A percentile compares a stretch with the other conserved stretches of the same genome.
Evolutionary conservation across 2,888 invertebrate genomes (phyloP).

Genomic region (Hirtodrosophila histrioides): DNA sequence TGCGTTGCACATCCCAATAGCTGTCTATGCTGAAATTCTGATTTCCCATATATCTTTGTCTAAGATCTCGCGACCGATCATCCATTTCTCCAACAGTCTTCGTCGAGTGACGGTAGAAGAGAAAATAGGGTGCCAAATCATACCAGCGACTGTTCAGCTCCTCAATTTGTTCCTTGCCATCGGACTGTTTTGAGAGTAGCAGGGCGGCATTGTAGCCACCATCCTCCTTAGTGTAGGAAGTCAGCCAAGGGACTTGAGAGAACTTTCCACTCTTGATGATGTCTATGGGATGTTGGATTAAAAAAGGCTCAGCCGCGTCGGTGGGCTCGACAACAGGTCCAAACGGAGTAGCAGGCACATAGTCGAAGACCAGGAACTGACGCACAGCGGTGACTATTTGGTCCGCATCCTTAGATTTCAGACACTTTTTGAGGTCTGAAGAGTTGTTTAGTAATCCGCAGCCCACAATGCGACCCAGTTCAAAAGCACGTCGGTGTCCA

Average conservation of each 20-base stretch:
- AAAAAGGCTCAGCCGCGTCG: slow-evolving; percentile 86
- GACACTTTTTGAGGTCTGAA: slow-evolving; percentile 85
- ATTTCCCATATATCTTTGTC: slow-evolving; percentile 30
- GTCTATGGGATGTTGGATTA: slow-evolving; percentile 88
- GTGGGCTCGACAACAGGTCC: slow-evolving; percentile 88
- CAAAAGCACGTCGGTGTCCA: slow-evolving; percentile 87
- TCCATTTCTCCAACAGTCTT: slow-evolving; percentile 25
- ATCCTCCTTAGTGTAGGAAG: slow-evolving; percentile 84
- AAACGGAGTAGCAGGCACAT: slow-evolving; percentile 89
- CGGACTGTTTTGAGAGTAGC: slow-evolving; percentile 5
- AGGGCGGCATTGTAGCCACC: slow-evolving; percentile 32
- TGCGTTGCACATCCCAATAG: slow-evolving; percentile 83
- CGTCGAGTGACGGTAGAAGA: slow-evolving; percentile 27
- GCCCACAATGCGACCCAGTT: slow-evolving; percentile 87
- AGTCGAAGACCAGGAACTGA: slow-evolving; percentile 85
- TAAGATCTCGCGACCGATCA: slow-evolving; percentile 10
- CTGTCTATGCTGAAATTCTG: slow-evolving; percentile 84
- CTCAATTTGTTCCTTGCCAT: slow-evolving; percentile 30
- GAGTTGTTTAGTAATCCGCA: slow-evolving; percentile 86
- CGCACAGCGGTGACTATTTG: slow-evolving; percentile 31
- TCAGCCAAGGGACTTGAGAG: slow-evolving; percentile 88
- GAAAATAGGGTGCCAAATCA: slow-evolving; percentile 32
- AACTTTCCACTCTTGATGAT: slow-evolving; percentile 87
- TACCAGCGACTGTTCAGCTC: slow-evolving; percentile 32
- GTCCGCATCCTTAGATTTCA: slow-evolving; percentile 12